Conservation (phyloP, 1,140 invertebrate species). For the Brachionus asplanchnoidis region DNA sequence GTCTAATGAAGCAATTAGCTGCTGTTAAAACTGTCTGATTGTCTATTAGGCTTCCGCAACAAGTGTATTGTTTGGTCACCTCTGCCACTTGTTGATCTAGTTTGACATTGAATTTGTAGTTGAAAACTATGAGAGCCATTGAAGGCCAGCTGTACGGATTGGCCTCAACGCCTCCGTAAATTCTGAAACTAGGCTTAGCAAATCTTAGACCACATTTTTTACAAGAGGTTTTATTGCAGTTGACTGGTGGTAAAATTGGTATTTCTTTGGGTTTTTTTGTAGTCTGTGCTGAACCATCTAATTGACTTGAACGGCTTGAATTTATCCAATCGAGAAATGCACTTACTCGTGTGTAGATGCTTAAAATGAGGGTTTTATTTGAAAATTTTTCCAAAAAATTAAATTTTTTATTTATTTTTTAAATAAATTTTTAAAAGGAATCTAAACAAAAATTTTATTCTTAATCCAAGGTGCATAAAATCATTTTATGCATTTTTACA, state of each 20-base stretch:
- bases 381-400: too few relatives aligned
- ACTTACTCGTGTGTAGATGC: slow-evolving; percentile 8
- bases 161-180: neutral
- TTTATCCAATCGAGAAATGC: slow-evolving; percentile 6
- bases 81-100: neutral
- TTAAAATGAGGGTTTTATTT: neutral
- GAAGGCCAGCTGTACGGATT: slow-evolving; percentile 32
- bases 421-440: neutral
- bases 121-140: neutral
- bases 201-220: neutral
- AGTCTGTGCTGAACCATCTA: neutral
- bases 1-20: neutral
- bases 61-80: neutral
- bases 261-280: neutral
- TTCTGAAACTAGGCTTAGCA: slow-evolving; percentile 1
- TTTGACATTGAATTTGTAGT: neutral
- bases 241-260: neutral
- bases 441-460: neutral
- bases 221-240: neutral
- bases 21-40: slow-evolving; percentile 6
- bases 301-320: neutral
- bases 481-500: too few relatives aligned
- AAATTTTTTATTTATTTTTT: too few relatives aligned
- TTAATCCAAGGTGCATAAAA: too few relatives aligned
- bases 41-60: neutral